These are phyloP conservation scores for Pachypanchax playfairii DNA, from an alignment of 2,113 vertebrate genomes.

Conservation along the genomic window DNA sequence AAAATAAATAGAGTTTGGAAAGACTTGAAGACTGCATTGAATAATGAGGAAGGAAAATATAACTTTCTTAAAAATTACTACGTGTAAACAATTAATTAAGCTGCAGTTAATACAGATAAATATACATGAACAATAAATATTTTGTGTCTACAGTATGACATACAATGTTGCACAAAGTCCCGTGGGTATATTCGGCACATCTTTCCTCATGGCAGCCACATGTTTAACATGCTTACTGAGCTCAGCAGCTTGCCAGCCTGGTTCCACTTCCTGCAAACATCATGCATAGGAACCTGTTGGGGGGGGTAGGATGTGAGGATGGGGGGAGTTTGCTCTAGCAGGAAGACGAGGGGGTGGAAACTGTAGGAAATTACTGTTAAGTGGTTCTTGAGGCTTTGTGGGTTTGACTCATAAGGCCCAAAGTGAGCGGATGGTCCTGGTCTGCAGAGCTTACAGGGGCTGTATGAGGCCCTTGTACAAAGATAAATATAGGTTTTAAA, in stretches of 20 bases:
- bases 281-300: slow-evolving; percentile 35
- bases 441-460: slow-evolving; percentile 45
- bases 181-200: neutral
- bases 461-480: slow-evolving; percentile 27
- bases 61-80: too few relatives aligned
- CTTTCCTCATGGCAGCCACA: slow-evolving; percentile 33
- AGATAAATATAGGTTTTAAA: slow-evolving; percentile 31
- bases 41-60: neutral
- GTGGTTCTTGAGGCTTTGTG: slow-evolving; percentile 77
- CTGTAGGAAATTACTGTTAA: slow-evolving; percentile 76
- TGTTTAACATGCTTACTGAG: slow-evolving; percentile 62
- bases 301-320: slow-evolving; percentile 16
- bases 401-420: slow-evolving; percentile 71
- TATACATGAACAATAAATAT: neutral
- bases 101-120: neutral
- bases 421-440: slow-evolving; percentile 52
- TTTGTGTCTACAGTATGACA: neutral
- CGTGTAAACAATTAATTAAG: neutral
- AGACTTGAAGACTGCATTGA: slow-evolving; percentile 4
- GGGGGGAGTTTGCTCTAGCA: slow-evolving; percentile 43
- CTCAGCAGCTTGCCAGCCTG: slow-evolving; percentile 52
- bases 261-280: slow-evolving; percentile 49
- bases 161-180: slow-evolving; percentile 7
- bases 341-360: slow-evolving; percentile 60
- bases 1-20: slow-evolving; percentile 11